These are phyloP conservation scores for Bombyx mandarina DNA, from an alignment of 1,140 invertebrate species.

Conservation along the genomic window DNA sequence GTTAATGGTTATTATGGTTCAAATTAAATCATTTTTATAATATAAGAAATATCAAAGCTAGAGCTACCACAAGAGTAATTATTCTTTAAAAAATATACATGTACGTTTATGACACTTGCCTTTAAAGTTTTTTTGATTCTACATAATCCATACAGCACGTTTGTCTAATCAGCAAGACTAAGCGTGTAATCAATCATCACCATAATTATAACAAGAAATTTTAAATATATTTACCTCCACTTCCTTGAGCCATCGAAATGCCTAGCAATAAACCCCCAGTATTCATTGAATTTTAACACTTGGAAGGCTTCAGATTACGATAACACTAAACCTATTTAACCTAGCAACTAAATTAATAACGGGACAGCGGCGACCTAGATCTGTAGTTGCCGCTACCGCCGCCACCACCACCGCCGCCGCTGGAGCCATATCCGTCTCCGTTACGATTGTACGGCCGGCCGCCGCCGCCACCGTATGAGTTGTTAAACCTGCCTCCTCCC, in stretches of 20 bases:
- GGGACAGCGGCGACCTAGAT: conserved; percentile 62
- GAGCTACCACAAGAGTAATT: too few species aligned
- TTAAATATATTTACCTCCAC: conserved; percentile 44
- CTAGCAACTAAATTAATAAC: conserved; percentile 64
- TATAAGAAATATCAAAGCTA: too few species aligned
- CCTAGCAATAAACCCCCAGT: conserved; percentile 60
- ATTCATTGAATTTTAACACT: conserved; percentile 64
- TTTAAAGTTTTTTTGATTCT: too few species aligned
- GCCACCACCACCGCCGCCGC: conserved; percentile 37
- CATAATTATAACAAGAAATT: conserved; percentile 5
- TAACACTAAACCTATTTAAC: conserved; percentile 68
- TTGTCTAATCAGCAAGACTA: too few species aligned
- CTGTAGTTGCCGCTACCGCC: conserved; percentile 65
- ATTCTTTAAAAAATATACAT: too few species aligned
- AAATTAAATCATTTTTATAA: too few species aligned
- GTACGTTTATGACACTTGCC: too few species aligned
- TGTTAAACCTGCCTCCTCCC: conserved; percentile 25
- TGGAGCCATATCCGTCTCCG: conserved; percentile 67
- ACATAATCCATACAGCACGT: too few species aligned
- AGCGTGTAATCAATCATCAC: not conserved
- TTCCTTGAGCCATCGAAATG: conserved; percentile 49
- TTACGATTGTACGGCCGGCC: conserved; percentile 26
- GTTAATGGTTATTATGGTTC: too few species aligned
- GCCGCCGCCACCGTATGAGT: conserved; percentile 28
- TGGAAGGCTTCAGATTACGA: conserved; percentile 68